Percentiles rank a stretch among this genome's conserved stretches.
These are phyloP conservation scores for Marcusenius ussheri DNA, from an alignment of 2,113 vertebrate species.

Conservation along the genomic window DNA sequence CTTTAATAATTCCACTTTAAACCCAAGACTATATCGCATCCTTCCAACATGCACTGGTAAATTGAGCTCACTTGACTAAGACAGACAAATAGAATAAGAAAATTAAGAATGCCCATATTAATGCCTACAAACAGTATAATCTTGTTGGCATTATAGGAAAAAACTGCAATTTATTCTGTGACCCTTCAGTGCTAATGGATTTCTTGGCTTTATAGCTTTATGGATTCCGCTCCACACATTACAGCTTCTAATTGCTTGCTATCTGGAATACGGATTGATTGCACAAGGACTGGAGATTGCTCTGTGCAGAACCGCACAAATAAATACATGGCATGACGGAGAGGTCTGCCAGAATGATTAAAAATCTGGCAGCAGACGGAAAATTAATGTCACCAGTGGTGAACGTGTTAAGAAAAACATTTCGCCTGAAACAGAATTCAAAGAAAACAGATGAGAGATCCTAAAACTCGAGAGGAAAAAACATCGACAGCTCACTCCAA, in stretches of 20 bases:
- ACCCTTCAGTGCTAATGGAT: conserved; percentile 25
- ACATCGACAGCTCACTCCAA: not conserved
- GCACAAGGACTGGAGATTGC: conserved; percentile 13
- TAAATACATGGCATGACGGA: conserved; percentile 16
- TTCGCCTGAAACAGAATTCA: conserved; percentile 1
- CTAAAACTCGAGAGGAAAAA: conserved; percentile 10
- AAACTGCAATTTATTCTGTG: conserved; percentile 4
- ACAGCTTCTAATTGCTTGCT: conserved; percentile 26
- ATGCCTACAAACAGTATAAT: not conserved
- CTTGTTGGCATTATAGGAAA: conserved; percentile 2
- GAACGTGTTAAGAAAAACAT: conserved; percentile 20
- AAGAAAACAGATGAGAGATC: not conserved
- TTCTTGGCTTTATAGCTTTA: conserved; percentile 22
- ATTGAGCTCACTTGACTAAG: not conserved
- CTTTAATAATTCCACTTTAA: not conserved
- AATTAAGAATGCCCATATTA: conserved; percentile 5
- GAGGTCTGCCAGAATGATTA: conserved; percentile 21
- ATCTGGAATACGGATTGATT: conserved; percentile 26
- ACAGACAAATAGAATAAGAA: not conserved
- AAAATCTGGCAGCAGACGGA: conserved; percentile 6
- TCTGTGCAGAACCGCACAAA: not conserved
- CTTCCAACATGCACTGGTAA: not conserved
- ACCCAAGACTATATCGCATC: not conserved
- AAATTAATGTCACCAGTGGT: conserved; percentile 24
- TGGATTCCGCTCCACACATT: conserved; percentile 20